phyloP scores from a whole-genome alignment of 2,888 invertebrate species.

The Andrena fulva region DNA sequence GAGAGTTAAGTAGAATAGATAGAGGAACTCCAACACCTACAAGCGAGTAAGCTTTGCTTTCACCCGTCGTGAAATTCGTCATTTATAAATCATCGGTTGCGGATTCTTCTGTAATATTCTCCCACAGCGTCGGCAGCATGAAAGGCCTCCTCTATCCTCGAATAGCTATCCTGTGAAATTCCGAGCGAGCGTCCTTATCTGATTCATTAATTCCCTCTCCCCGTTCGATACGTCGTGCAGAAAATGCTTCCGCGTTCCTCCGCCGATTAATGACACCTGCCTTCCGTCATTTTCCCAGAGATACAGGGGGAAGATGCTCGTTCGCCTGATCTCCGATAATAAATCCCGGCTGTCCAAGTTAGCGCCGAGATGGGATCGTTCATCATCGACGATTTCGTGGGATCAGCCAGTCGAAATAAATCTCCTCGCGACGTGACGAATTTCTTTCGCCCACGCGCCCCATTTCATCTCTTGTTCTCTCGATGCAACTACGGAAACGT shows the following conservation, averaged over 20 bases:
- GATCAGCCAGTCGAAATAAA: conserved; percentile 48
- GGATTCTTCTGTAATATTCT: too few species aligned
- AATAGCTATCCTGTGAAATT: too few species aligned
- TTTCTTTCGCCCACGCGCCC: background rate
- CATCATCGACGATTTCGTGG: conserved; percentile 45
- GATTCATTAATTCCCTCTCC: conserved; percentile 5
- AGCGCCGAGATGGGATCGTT: conserved; percentile 40
- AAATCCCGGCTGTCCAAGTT: conserved; percentile 47
- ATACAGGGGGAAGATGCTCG: conserved; percentile 15
- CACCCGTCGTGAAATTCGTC: too few species aligned
- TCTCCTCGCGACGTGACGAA: conserved; percentile 33
- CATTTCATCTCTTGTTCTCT: background rate
- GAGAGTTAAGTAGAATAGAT: too few species aligned
- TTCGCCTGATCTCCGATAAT: conserved; percentile 32
- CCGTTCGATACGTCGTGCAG: background rate
- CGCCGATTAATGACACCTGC: conserved; percentile 51
- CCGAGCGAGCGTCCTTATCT: background rate
- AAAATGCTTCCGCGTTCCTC: conserved; percentile 39
- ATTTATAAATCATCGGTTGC: too few species aligned
- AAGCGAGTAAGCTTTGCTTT: too few species aligned
- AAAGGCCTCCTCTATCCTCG: too few species aligned
- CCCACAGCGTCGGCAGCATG: too few species aligned
- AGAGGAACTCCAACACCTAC: too few species aligned
- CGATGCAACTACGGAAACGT: conserved; percentile 43
- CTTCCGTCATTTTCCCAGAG: conserved; percentile 35